phyloP scores from a whole-genome alignment of 23 tunicate species.

The Styela clava region DNA sequence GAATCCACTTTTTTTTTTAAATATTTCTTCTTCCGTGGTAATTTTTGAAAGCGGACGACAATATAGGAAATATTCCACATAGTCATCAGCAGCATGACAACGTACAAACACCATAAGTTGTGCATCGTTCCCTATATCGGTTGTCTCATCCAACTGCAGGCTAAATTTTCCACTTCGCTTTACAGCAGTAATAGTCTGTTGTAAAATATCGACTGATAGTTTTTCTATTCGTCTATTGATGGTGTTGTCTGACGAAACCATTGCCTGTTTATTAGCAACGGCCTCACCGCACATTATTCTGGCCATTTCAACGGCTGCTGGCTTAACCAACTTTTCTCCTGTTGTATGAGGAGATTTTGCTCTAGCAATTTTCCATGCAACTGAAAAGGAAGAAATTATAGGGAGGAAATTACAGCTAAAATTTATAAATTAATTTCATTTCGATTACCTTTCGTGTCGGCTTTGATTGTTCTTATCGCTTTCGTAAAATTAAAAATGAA shows the following conservation, averaged over 20 bases:
- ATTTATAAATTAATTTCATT: too few species aligned
- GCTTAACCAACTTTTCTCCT: too few species aligned
- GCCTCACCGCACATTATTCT: constrained; percentile 29
- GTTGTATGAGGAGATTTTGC: constrained; percentile 1
- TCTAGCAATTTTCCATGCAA: too few species aligned
- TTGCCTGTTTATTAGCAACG: constrained; percentile 7
- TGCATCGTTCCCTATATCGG: too few species aligned
- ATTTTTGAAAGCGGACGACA: neutral
- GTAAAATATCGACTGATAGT: too few species aligned
- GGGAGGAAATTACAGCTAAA: too few species aligned
- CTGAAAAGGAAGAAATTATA: too few species aligned
- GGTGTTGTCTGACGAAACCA: constrained; percentile 26
- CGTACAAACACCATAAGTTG: constrained; percentile 9
- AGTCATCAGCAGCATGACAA: neutral
- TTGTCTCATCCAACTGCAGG: constrained; percentile 14
- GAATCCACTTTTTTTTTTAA: constrained; percentile 4
- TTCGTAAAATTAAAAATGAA: too few species aligned
- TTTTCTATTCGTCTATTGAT: neutral
- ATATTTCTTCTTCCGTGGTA: constrained; percentile 5
- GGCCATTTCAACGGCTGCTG: constrained; percentile 42
- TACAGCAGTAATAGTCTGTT: neutral
- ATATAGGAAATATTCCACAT: neutral
- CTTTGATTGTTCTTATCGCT: too few species aligned
- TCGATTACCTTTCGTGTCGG: too few species aligned
- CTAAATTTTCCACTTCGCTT: neutral